These are phyloP conservation scores for Panzeria rudis DNA, from an alignment of 2,888 invertebrate species.

Conservation along the genomic window DNA sequence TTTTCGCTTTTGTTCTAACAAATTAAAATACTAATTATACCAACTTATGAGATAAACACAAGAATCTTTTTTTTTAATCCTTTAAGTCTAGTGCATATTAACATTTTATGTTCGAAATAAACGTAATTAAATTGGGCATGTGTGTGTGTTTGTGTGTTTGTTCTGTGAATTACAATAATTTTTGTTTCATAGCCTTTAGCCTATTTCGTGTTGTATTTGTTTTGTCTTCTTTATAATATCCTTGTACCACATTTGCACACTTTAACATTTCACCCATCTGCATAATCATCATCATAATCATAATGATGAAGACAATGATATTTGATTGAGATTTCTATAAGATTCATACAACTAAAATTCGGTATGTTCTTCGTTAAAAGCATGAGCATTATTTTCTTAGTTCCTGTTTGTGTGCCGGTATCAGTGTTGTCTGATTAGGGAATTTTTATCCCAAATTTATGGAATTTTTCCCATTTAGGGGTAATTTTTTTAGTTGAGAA, in stretches of 20 bases:
- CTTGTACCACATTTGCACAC: not conserved
- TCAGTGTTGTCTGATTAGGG: too few relatives aligned
- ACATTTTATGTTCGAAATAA: not conserved
- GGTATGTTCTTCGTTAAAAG: not conserved
- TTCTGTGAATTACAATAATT: constrained; percentile 36
- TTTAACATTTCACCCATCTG: constrained; percentile 20
- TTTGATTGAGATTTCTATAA: constrained; percentile 26
- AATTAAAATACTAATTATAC: not conserved
- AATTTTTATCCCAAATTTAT: too few relatives aligned
- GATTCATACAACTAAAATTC: not conserved
- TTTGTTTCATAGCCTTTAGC: constrained; percentile 50
- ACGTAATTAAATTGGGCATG: constrained; percentile 1
- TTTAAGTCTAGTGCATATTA: not conserved
- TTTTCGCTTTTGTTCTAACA: too few relatives aligned
- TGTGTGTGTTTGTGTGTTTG: too few relatives aligned
- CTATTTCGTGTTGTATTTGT: constrained; percentile 8
- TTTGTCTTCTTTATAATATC: not conserved
- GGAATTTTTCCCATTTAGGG: too few relatives aligned
- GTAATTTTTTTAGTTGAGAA: too few relatives aligned
- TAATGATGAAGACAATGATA: constrained; percentile 5
- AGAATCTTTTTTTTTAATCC: not conserved
- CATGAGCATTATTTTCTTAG: not conserved
- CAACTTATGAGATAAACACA: not conserved
- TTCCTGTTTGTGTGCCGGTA: not conserved
- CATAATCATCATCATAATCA: constrained; percentile 4